Percentiles rank a stretch among this genome's conserved stretches.
Evolutionary conservation across 2,113 vertebrate species (phyloP).

Genomic region (Mesoclemmys tuberculata): DNA sequence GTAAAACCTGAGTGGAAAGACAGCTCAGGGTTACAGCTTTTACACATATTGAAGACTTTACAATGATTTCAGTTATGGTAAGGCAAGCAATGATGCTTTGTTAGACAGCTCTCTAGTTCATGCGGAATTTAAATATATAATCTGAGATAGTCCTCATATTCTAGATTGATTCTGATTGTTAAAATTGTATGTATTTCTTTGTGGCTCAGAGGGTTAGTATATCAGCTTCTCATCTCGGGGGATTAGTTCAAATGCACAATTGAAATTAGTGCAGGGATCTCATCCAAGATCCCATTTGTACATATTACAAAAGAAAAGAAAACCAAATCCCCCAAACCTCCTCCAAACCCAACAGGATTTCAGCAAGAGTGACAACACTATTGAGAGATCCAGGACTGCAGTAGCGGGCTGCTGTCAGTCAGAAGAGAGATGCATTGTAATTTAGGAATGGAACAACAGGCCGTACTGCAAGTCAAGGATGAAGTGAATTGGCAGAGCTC

Average conservation of each 20-base stretch:
- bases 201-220: background rate
- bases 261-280: background rate
- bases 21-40: background rate
- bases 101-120: background rate
- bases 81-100: background rate
- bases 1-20: slow-evolving; percentile 40
- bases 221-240: background rate
- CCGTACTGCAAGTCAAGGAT: rapidly evolving
- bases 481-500: background rate
- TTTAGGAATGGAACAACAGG: rapidly evolving
- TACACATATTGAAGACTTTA: background rate
- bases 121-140: background rate
- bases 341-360: background rate
- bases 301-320: background rate
- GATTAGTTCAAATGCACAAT: background rate
- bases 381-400: background rate
- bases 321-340: background rate
- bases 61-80: background rate
- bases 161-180: background rate
- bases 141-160: background rate
- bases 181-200: background rate
- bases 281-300: background rate
- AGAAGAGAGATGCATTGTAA: background rate
- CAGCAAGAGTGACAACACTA: background rate
- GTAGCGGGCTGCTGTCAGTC: background rate